phyloP scores from a whole-genome alignment of 2,797 vertebrate genomes.

The Lepilemur septentrionalis region DNA sequence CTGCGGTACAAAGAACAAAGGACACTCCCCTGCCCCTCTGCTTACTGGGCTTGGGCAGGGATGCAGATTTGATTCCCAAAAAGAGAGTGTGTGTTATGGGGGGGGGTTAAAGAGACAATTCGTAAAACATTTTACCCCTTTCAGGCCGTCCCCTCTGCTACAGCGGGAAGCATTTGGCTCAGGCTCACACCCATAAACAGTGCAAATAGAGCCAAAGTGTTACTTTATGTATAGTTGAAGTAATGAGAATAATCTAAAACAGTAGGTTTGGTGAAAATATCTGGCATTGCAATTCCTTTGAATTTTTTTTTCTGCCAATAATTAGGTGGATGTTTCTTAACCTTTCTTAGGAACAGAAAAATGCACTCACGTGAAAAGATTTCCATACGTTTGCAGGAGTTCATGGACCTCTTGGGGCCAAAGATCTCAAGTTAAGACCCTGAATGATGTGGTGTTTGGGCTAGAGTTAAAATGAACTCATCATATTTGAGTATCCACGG shows the following conservation, averaged over 20 bases:
- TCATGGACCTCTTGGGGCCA: background rate
- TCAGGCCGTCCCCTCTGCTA: too few relatives aligned
- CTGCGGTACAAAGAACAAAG: too few relatives aligned
- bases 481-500: background rate
- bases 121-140: too few relatives aligned
- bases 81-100: too few relatives aligned
- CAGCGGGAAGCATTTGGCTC: background rate
- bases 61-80: too few relatives aligned
- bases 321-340: background rate
- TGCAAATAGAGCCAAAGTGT: background rate
- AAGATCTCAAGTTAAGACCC: background rate
- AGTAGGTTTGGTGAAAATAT: background rate
- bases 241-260: background rate
- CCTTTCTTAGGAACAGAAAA: background rate
- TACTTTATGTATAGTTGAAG: background rate
- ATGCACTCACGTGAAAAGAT: background rate
- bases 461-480: background rate
- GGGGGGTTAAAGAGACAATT: too few relatives aligned
- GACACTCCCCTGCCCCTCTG: too few relatives aligned
- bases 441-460: background rate
- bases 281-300: background rate
- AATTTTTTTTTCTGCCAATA: background rate
- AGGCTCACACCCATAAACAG: background rate
- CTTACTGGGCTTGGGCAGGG: too few relatives aligned
- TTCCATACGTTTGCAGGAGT: background rate